phyloP scores from a whole-genome alignment of 2,888 invertebrate species.

The Saturnia japonica region DNA sequence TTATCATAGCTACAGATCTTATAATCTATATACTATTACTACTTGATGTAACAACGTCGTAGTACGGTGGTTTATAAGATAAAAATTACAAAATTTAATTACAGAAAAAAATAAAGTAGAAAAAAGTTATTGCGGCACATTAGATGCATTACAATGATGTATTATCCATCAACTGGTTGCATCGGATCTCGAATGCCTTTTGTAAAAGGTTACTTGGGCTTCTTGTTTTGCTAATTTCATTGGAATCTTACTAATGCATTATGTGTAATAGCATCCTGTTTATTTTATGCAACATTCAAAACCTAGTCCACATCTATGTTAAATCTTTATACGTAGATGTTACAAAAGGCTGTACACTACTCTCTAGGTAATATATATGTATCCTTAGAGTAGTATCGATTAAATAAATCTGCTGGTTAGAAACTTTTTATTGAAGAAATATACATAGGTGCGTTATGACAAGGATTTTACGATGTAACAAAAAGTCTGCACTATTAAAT shows the following conservation, averaged over 20 bases:
- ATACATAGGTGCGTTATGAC: too few relatives aligned
- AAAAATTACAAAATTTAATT: background rate
- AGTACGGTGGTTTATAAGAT: background rate
- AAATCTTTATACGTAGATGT: background rate
- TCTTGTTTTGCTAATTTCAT: slow-evolving; percentile 9
- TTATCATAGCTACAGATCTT: too few relatives aligned
- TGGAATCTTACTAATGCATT: slow-evolving; percentile 13
- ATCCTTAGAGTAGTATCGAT: background rate
- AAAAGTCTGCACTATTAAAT: too few relatives aligned
- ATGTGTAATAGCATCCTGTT: slow-evolving; percentile 17
- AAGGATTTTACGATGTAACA: too few relatives aligned
- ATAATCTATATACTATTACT: background rate
- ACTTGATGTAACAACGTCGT: background rate
- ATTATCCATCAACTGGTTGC: slow-evolving; percentile 21
- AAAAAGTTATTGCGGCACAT: background rate
- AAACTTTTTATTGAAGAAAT: too few relatives aligned
- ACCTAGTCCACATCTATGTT: background rate
- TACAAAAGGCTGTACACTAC: background rate
- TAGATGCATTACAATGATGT: slow-evolving; percentile 16
- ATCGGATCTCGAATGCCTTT: slow-evolving; percentile 14
- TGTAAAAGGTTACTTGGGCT: slow-evolving; percentile 21
- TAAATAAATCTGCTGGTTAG: too few relatives aligned
- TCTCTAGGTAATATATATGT: background rate
- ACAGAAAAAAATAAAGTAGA: background rate
- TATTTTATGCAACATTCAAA: slow-evolving; percentile 2